Base-by-base conservation (phyloP, 2,888 invertebrate species). In the Meta bourneti region DNA sequence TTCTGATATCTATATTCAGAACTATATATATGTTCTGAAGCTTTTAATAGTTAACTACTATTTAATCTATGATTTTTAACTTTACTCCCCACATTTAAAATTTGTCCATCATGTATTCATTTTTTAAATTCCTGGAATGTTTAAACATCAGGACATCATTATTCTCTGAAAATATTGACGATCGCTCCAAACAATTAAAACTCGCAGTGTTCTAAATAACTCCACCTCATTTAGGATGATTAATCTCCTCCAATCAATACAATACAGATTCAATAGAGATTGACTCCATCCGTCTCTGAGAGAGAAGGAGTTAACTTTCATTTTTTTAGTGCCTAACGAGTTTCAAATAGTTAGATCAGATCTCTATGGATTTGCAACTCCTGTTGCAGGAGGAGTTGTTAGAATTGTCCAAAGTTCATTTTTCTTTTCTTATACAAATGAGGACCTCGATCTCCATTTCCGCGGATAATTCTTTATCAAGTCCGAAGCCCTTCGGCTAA, bases 401-500 rank as follows among this genome's bases (percentile, higher is more conserved):
- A 16, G 61, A 61, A 61, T 9, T 16, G 61, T 11, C 34, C 61
- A 61, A 16, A 61, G 61, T 9, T 61, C 61, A 61, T 61, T 61
- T 61, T 61, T 61, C 61, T 61, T 61, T 61, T 61, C 61, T 61
- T 61, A 61, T 16, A 61, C 61, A 61, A 61, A 61, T 61, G 61
- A 34, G 34, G 34, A 34, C 34, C 34, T 34, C 34, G 34, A 61
- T 61, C 61, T 16, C 54, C 79, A 61, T 79, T 79, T 79, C 79
- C 79, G 79, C 54, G 34, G 54, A 61, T 61, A 61, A 61, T 61
- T 61, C 61, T 79, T 79, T 8, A 13, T 20, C 61, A 79, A n/a
- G 70, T 70, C 49, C 16, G 16, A 49, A 69, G 75, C 84, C 84
- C 74, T 77, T 7, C 8, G 75, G 84, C 74, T 75, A 85, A 75